Evolutionary conservation across 2,797 vertebrate species (phyloP), one percentile per base, ranked within the genome.

Genomic region (Lagodon rhomboides): DNA sequence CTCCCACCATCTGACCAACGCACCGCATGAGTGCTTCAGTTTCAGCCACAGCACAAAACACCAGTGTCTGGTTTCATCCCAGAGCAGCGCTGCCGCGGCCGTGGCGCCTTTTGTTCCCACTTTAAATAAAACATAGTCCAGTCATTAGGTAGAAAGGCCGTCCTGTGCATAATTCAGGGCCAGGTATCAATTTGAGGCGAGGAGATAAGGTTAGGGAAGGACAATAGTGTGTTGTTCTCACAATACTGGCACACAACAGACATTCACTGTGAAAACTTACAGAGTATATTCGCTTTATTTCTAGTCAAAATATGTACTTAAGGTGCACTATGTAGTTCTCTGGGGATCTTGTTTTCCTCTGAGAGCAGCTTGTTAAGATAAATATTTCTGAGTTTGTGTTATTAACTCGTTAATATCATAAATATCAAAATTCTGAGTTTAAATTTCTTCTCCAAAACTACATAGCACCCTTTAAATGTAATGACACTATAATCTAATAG

Each of bases 101-200:
- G 51, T 64, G 80, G 55, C 61, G 78, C 69, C 93, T 94, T 94
- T 96, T 92, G 88, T 88, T 68, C 83, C 86, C 82, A 86, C 80
- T 92, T 89, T 94, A 91, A 95, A 97, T 96, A 94, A 95, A 96
- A 95, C 94, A 94, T 94, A 67, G 85, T 18, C n/a, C 82, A 68
- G 89, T 91, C 88, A 94, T 93, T 91, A 92, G 80, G 69, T 34
- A 90, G 87, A 92, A 83, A 93, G 85, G 80, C 60, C 68, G 59
- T 73, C 71, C 64, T 51, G 71, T 95, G 89, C 89, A 95, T 95
- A 92, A 95, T 95, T 94, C 77, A 95, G 76, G 38, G 61, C 27
- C 68, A 83, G 80, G 82, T 91, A 89, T 90, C 84, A 76, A 77
- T 84, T 82, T 72, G 70, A 80, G 73, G 47, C 7, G 47, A 49